phyloP scores from a whole-genome alignment of 2,113 vertebrate species.

The Ariopsis seemanni region DNA sequence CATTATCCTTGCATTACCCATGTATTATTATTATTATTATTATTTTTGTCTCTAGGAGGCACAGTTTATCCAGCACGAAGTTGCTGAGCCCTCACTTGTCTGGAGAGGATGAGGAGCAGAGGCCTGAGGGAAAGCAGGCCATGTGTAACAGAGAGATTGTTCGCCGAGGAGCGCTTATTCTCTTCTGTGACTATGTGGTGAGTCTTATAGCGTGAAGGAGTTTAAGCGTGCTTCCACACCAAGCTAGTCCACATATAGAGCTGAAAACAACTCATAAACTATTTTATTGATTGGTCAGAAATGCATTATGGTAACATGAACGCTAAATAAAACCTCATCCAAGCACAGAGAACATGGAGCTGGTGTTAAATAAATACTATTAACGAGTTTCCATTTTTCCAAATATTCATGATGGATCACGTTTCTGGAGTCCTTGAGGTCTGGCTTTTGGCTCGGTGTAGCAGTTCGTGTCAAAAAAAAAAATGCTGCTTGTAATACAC shows the following conservation, averaged over 20 bases:
- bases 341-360: neutral
- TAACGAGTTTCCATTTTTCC: neutral
- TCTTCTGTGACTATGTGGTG: constrained; percentile 98
- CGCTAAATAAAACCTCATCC: neutral
- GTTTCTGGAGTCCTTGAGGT: neutral
- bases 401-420: neutral
- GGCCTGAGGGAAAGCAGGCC: constrained; percentile 72
- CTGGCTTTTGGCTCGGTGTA: neutral
- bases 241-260: neutral
- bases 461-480: neutral
- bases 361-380: neutral
- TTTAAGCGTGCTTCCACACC: neutral
- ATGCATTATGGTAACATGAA: neutral
- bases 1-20: neutral
- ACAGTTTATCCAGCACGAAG: constrained; percentile 90
- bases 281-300: neutral
- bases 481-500: neutral
- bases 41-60: constrained; percentile 72
- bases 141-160: constrained; percentile 93
- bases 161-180: constrained; percentile 89
- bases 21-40: neutral
- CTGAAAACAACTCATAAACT: neutral
- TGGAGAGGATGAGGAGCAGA: constrained; percentile 74
- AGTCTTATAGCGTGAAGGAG: constrained; percentile 37
- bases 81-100: constrained; percentile 83